These are phyloP conservation scores for Pangasius djambal DNA, from an alignment of 2,797 vertebrate genomes.

Conservation along the genomic window DNA sequence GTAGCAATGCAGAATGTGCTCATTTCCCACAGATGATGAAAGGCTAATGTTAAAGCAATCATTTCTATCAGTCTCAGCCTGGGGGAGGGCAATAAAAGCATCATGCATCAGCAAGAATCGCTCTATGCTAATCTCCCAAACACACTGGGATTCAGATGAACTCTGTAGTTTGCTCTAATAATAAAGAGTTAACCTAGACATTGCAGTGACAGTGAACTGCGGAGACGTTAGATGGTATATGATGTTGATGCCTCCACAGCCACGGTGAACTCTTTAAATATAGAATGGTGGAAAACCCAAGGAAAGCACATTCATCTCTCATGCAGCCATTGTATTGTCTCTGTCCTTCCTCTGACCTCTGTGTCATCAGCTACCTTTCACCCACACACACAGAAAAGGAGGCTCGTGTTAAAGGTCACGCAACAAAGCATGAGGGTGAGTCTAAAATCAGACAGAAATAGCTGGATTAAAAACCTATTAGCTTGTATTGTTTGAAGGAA, in stretches of 20 bases:
- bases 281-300: constrained; percentile 49
- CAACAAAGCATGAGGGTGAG: constrained; percentile 33
- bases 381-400: constrained; percentile 42
- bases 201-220: background rate
- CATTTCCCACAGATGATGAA: constrained; percentile 17
- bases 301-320: constrained; percentile 37
- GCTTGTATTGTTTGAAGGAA: constrained; percentile 28
- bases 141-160: constrained; percentile 15
- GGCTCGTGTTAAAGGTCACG: constrained; percentile 47
- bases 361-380: constrained; percentile 54
- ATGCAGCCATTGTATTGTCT: constrained; percentile 44
- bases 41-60: constrained; percentile 27
- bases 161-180: background rate
- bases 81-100: background rate
- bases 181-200: background rate
- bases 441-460: constrained; percentile 30
- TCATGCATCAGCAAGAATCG: constrained; percentile 22
- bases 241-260: background rate
- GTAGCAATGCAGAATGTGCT: constrained; percentile 23
- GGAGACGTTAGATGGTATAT: background rate
- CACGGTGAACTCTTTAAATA: constrained; percentile 39
- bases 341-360: constrained; percentile 52
- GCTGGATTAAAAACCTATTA: constrained; percentile 29
- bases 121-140: background rate
- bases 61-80: constrained; percentile 15